These are phyloP conservation scores for Suricata suricatta DNA, from an alignment of 2,113 vertebrate species.

Conservation along the genomic window DNA sequence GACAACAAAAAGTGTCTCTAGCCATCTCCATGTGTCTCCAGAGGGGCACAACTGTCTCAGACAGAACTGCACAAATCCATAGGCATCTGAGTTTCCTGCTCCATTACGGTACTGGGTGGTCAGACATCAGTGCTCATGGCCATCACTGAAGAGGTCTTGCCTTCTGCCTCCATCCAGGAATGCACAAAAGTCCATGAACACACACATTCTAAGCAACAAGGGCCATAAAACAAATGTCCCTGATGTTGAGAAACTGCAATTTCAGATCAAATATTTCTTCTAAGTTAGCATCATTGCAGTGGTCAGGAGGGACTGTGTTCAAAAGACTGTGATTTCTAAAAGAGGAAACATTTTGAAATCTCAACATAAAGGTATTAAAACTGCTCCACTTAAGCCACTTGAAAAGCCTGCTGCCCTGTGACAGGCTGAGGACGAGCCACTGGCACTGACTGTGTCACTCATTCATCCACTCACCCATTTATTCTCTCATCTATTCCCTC, in stretches of 20 bases:
- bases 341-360: neutral
- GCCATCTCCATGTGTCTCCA: neutral
- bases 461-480: neutral
- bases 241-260: neutral
- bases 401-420: neutral
- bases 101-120: too few species aligned
- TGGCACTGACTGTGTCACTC: neutral
- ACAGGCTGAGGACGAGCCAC: neutral
- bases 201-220: neutral
- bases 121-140: neutral
- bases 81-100: neutral
- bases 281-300: neutral
- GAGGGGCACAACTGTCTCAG: neutral
- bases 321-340: neutral
- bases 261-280: neutral
- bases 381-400: neutral
- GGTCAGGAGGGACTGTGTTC: neutral
- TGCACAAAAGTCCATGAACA: neutral
- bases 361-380: neutral
- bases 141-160: neutral
- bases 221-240: neutral
- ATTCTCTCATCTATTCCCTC: neutral
- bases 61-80: neutral
- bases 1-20: neutral
- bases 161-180: neutral